Conservation (phyloP, 2,113 vertebrate species). For the Scomber japonicus region DNA sequence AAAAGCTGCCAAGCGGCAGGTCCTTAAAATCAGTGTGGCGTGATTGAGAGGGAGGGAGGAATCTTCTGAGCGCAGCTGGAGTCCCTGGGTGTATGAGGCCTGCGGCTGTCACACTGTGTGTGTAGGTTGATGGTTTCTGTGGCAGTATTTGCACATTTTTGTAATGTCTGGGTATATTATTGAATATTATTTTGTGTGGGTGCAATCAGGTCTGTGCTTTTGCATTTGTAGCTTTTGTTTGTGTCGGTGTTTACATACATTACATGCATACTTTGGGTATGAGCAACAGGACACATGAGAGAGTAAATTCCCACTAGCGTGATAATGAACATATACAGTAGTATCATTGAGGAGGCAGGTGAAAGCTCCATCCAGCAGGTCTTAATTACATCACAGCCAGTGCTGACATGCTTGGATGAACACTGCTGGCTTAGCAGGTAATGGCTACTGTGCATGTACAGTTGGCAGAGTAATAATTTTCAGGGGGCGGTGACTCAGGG, state of each 20-base stretch:
- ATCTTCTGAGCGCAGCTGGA: conserved; percentile 72
- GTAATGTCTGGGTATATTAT: conserved; percentile 48
- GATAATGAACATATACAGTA: conserved; percentile 43
- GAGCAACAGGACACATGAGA: not conserved
- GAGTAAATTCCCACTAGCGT: conserved; percentile 11
- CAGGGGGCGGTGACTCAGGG: not conserved
- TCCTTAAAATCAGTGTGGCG: conserved; percentile 75
- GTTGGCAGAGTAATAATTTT: conserved; percentile 25
- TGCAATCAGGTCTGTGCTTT: conserved; percentile 8
- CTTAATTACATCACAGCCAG: conserved; percentile 62
- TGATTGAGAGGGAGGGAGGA: conserved; percentile 73
- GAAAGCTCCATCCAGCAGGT: conserved; percentile 51
- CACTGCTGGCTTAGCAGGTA: conserved; percentile 55
- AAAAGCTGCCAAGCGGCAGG: conserved; percentile 72
- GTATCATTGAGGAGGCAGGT: conserved; percentile 47
- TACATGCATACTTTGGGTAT: conserved; percentile 15
- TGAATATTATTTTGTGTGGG: conserved; percentile 47
- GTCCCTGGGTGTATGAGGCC: conserved; percentile 54
- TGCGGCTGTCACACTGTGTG: conserved; percentile 38
- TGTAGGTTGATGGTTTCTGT: conserved; percentile 50
- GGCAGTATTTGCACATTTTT: conserved; percentile 50
- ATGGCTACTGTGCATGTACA: conserved; percentile 38
- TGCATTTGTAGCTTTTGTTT: conserved; percentile 7
- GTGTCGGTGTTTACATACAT: not conserved
- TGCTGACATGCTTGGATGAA: conserved; percentile 47